Evolutionary conservation across 2,113 vertebrate species (phyloP), one percentile per base, ranked within the genome.

Genomic region (Channa maculata): DNA sequence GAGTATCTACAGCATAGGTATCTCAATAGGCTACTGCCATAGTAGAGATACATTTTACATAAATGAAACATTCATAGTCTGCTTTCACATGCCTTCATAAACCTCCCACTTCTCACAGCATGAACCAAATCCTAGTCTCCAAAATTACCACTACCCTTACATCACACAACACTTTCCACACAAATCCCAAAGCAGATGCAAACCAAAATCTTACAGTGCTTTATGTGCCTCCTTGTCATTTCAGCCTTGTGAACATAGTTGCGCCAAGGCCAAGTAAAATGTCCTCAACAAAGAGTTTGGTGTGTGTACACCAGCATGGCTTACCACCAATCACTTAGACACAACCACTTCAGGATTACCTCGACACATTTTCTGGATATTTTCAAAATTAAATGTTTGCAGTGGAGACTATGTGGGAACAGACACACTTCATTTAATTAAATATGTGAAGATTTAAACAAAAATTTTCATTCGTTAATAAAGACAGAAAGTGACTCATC

Each of bases 221-320:
- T 75, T 53, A 15, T 63, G 69, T 52, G 71, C 49, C 58, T 86
- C 86, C 77, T 66, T 79, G 69, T 84, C 77, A 75, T 79, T 63
- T 65, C 51, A 84, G 83, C 67, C 74, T 83, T 82, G 85, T 71
- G 77, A 89, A 83, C 75, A 63, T 54, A 61, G 46, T 39, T 80
- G 67, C 69, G 49, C 49, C 79, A 69, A 85, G 80, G 84, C 78
- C 76, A 83, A 79, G 77, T 55, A 77, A 60, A 72, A 88, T 81
- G 80, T 73, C 83, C 84, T 84, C 86, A 88, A 67, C 43, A 53
- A 65, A 75, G 82, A 76, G 77, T 66, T 77, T 86, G 72, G 65
- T 86, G 68, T 72, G 65, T 73, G 77, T 61, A 82, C 70, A 82
- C 65, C 58, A 80, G 58, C 63, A 77, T 65, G 68, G 77, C 78